These are phyloP conservation scores for Alcedo quadribrachys DNA, from an alignment of 2,797 vertebrate species.

Conservation along the genomic window DNA sequence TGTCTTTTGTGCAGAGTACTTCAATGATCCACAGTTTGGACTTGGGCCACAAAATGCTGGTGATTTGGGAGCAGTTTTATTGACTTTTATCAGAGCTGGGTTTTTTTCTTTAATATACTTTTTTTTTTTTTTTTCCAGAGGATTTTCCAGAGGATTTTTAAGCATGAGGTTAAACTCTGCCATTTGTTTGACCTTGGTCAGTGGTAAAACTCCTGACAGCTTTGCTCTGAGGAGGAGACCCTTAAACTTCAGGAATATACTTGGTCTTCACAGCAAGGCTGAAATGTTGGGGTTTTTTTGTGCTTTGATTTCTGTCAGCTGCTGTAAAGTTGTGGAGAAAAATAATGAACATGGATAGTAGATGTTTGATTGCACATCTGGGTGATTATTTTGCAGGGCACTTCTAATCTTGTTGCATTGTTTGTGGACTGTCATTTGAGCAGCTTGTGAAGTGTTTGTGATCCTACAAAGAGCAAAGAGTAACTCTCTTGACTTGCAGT, in stretches of 20 bases:
- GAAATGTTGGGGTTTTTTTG: not conserved
- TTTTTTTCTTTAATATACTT: no score
- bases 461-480: not conserved
- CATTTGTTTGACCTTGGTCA: not conserved
- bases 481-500: not conserved
- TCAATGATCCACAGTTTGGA: constrained; percentile 29
- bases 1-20: not conserved
- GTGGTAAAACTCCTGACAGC: not conserved
- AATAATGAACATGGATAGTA: not conserved
- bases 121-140: not conserved
- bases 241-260: not conserved
- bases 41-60: not conserved
- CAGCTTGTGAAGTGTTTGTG: not conserved
- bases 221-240: not conserved
- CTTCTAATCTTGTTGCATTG: not conserved
- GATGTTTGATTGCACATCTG: not conserved
- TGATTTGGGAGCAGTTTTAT: not conserved
- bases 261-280: not conserved
- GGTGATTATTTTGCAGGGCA: not conserved
- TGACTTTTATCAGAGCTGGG: not conserved
- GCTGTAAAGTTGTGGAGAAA: not conserved
- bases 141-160: not conserved
- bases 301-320: not conserved
- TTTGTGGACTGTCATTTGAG: not conserved
- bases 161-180: not conserved